Evolutionary conservation across 2,888 invertebrate genomes (phyloP), one percentile per base, ranked within the genome.

Genomic region (Lottia gigantea): DNA sequence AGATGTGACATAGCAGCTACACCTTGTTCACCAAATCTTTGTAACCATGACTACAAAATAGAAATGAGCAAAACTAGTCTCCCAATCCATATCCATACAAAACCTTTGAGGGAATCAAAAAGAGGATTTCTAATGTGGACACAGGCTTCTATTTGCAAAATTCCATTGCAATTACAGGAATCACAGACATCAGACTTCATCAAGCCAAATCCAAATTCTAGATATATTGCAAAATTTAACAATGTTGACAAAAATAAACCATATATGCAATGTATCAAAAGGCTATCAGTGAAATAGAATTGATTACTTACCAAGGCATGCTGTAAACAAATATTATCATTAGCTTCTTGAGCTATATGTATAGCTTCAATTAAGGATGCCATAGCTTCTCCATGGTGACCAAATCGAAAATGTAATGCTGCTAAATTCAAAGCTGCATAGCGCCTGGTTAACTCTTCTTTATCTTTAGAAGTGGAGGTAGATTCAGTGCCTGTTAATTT

Each of bases 341-440:
- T 94, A 71, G 93, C 93, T 89, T 95, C 95, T 88, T 96, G 96
- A 4, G 96, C 95, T 85, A 95, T 91, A 89, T 93, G 93, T 68
- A 96, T 92, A 14, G 95, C 94, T 90, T 97, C 96, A 79, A 93
- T 92, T n/a, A 97, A 91, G 19, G 95, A 93, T 72, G 93, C 92
- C 84, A 94, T 89, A 0, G 95, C 95, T 86, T 95, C 93, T 65
- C 92, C 91, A 75, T 92, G 93, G 85, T 95, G 93, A 66, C 93
- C 93, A 88, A 96, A 96, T 80, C 94, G 93, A 64, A 94, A 94
- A 87, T 96, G 95, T 82, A 96, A 91, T 26, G 95, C 93, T 0
- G 96, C 95, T 76, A 97, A 90, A 87, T 96, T 96, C n/a, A 97
- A 90, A 23, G 95, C 95, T 8, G 96, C 95, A 87, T 94, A 97